phyloP scores from a whole-genome alignment of 2,888 invertebrate species.

The Phaonia tiefii region DNA sequence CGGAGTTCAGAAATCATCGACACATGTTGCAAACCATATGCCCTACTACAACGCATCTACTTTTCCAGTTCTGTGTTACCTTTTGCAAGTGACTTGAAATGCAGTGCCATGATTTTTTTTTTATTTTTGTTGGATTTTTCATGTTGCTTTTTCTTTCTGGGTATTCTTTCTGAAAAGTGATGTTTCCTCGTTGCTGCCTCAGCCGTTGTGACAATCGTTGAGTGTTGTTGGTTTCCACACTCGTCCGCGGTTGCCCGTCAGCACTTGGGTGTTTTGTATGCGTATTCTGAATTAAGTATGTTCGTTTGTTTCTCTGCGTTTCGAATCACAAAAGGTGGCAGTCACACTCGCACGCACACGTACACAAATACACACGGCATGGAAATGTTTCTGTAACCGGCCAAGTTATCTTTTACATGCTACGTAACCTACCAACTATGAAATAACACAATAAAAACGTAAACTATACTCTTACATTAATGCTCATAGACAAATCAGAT shows the following conservation, averaged over 20 bases:
- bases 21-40: neutral
- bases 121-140: conserved; percentile 30
- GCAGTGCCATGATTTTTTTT: conserved; percentile 46
- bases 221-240: conserved; percentile 32
- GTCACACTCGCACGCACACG: too few species aligned
- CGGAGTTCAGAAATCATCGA: conserved; percentile 75
- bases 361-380: neutral
- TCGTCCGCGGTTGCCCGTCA: neutral
- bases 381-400: neutral
- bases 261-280: neutral
- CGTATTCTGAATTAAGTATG: too few species aligned
- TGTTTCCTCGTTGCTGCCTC: conserved; percentile 20
- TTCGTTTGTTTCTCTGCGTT: too few species aligned
- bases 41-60: neutral
- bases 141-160: conserved; percentile 21
- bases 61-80: neutral
- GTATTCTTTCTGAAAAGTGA: conserved; percentile 29
- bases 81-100: conserved; percentile 30
- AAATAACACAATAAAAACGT: neutral
- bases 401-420: neutral
- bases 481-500: neutral
- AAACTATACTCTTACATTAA: conserved; percentile 1
- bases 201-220: conserved; percentile 48
- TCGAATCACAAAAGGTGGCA: too few species aligned
- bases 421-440: neutral